Evolutionary conservation across 2,888 invertebrate species (phyloP).

Genomic region (Cataglyphis livida): DNA sequence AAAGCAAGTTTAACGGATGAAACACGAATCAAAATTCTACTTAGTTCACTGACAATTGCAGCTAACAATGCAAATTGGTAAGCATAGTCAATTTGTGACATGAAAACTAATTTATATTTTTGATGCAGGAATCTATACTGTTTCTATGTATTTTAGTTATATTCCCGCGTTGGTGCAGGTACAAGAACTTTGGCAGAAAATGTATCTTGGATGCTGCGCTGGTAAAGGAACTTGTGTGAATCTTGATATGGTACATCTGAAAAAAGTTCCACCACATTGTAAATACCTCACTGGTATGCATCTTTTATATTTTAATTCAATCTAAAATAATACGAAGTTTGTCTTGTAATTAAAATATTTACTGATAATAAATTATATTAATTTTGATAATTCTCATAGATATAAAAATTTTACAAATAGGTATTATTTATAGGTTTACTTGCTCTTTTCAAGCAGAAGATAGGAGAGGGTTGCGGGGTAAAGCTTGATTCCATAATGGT

Average conservation of each 20-base stretch:
- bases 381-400: not conserved
- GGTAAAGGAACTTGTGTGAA: conserved; percentile 92
- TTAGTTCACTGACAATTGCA: conserved; percentile 94
- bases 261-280: conserved; percentile 92
- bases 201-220: conserved; percentile 93
- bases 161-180: conserved; percentile 96
- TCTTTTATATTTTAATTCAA: not conserved
- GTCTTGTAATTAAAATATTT: not conserved
- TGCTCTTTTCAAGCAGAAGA: conserved; percentile 96
- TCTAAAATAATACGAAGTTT: not conserved
- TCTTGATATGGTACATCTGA: conserved; percentile 96
- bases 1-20: conserved; percentile 88
- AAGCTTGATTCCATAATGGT: conserved; percentile 90
- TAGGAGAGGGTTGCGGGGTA: conserved; percentile 86
- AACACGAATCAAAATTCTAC: conserved; percentile 91
- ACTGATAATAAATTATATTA: not conserved
- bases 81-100: conserved; percentile 63
- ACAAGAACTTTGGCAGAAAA: conserved; percentile 92
- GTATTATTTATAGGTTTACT: conserved; percentile 87
- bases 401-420: conserved; percentile 17
- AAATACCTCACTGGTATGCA: conserved; percentile 91
- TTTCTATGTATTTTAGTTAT: conserved; percentile 85
- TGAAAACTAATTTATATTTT: not conserved
- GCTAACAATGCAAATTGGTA: conserved; percentile 92
- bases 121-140: conserved; percentile 21